These are phyloP conservation scores for Intellagama lesueurii DNA, from an alignment of 2,797 vertebrate genomes.

Conservation along the genomic window DNA sequence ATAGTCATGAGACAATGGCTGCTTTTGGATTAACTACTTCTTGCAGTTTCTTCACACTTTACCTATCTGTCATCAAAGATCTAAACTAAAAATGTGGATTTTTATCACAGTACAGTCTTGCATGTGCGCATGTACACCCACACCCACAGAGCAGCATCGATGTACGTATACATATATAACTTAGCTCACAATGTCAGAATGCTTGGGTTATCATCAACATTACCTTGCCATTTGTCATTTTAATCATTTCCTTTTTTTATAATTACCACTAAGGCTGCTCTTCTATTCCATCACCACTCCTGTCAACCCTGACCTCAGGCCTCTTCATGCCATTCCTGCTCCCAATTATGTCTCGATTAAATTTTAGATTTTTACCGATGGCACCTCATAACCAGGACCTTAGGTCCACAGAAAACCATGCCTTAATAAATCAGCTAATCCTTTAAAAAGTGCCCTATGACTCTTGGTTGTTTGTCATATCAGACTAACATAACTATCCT, in stretches of 20 bases:
- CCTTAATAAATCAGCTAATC: background rate
- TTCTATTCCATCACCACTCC: background rate
- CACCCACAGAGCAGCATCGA: too few relatives aligned
- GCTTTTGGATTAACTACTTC: background rate
- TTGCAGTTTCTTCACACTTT: too few relatives aligned
- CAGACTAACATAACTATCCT: background rate
- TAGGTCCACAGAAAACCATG: too few relatives aligned
- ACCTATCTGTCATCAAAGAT: too few relatives aligned
- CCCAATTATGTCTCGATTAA: background rate
- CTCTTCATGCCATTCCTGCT: background rate
- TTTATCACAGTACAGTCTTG: background rate
- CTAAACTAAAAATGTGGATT: background rate
- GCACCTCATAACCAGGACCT: background rate
- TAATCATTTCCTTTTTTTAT: background rate
- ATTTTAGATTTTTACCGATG: background rate
- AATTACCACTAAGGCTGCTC: background rate
- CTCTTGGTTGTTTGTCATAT: background rate
- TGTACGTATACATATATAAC: background rate
- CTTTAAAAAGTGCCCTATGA: background rate
- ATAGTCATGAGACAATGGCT: background rate
- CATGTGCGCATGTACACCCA: background rate
- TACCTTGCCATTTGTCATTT: background rate
- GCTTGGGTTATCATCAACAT: background rate
- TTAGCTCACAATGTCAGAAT: background rate
- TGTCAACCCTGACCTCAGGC: background rate